Base-by-base conservation (phyloP, 2,888 invertebrate genomes). In the Drosophila nr. perissopoda region DNA sequence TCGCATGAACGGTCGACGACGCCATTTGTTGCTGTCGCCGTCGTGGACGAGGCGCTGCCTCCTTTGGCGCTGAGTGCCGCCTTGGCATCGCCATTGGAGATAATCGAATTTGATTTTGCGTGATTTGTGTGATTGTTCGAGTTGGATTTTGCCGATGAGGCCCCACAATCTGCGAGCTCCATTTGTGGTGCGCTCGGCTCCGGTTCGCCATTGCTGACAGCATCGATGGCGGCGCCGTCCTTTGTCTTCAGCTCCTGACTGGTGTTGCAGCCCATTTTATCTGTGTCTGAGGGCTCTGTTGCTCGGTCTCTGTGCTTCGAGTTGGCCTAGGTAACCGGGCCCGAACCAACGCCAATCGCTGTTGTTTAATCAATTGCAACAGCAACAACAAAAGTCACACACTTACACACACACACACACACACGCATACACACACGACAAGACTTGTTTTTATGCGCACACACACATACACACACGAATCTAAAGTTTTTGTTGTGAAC, bases 181-280 rank as follows among this genome's bases (percentile, higher is more conserved):
- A 88, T 16, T 34, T 86, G 83, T 7, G 91, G 79, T 13, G 88
- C 82, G 64, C 74, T 88, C n/a, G 80, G 83, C 54, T 75, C 81
- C 53, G 62, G 75, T 33, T 81, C 89, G 25, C 79, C 85, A 66
- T 77, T 88, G 74, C 86, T 83, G 62, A 81, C 83, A 64, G 83
- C 85, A 75, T 82, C 80, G 58, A 87, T 74, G 34, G 88, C 90
- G 62, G 82, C 82, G 67, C 91, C 90, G 52, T 91, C 92, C 83
- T 92, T 92, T 68, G 92, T 91, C 79, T 92, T 92, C 75, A 92
- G 83, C 84, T 95, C 95, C 91, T 95, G 95, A 91, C 95, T 95
- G 58, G 95, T 95, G 86, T 95, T 95, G 92, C 95, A 95, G 91
- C 94, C 93, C 94, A 95, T 93, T 74, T 51, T 78, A 54, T 46